phyloP scores from a whole-genome alignment of 2,113 vertebrate genomes.

The Sinocyclocheilus grahami region DNA sequence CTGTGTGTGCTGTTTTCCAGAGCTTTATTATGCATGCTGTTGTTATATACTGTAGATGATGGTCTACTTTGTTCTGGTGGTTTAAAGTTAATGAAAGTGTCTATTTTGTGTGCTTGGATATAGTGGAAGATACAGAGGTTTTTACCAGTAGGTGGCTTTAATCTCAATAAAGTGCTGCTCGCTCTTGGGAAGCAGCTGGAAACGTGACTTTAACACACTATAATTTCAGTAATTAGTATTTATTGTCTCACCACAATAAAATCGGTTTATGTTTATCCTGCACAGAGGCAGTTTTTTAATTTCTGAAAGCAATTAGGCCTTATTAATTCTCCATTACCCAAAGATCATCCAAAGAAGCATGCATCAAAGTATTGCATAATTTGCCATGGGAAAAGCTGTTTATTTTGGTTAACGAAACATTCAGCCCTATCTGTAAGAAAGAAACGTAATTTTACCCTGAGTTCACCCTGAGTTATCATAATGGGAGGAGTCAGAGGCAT shows the following conservation, averaged over 20 bases:
- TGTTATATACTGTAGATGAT: neutral
- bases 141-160: neutral
- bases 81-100: neutral
- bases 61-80: neutral
- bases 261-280: neutral
- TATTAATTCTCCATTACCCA: slow-evolving; percentile 57
- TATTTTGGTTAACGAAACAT: neutral
- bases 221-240: slow-evolving; percentile 16
- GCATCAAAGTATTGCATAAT: neutral
- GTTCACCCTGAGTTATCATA: too few species aligned
- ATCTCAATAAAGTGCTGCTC: neutral
- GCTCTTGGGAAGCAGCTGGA: neutral
- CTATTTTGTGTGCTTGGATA: neutral
- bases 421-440: neutral
- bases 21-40: slow-evolving; percentile 22
- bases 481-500: neutral
- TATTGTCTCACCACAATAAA: slow-evolving; percentile 5
- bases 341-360: slow-evolving; percentile 13
- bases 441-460: neutral
- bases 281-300: slow-evolving; percentile 40
- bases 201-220: neutral
- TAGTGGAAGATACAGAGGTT: neutral
- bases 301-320: slow-evolving; percentile 51
- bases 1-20: slow-evolving; percentile 13
- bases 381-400: neutral